phyloP scores from a whole-genome alignment of 2,797 vertebrate species.

The Xyrichtys novacula region DNA sequence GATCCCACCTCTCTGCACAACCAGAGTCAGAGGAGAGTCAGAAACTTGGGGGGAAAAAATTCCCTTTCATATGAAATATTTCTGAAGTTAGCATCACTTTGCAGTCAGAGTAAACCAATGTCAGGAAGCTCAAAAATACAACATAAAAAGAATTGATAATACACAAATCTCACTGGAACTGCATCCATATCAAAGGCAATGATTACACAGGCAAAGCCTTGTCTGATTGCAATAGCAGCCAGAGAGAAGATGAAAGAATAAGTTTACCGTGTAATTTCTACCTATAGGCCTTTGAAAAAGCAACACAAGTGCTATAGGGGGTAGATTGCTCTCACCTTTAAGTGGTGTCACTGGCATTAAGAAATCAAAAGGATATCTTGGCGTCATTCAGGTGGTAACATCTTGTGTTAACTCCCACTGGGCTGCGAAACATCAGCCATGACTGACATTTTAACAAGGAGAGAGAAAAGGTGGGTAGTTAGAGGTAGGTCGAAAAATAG shows the following conservation, averaged over 20 bases:
- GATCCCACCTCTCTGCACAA: slow-evolving; percentile 32
- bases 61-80: slow-evolving; percentile 45
- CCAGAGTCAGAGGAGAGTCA: slow-evolving; percentile 18
- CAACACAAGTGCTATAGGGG: slow-evolving; percentile 21
- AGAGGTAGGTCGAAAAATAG: background rate
- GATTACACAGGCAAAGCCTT: slow-evolving; percentile 57
- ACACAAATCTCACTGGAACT: slow-evolving; percentile 56
- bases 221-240: slow-evolving; percentile 58
- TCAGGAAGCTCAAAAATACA: slow-evolving; percentile 39
- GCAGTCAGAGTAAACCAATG: slow-evolving; percentile 54
- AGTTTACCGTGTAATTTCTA: slow-evolving; percentile 55
- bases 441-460: slow-evolving; percentile 2
- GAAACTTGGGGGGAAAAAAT: slow-evolving; percentile 36
- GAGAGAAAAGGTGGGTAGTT: background rate
- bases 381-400: slow-evolving; percentile 18
- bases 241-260: slow-evolving; percentile 65
- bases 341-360: slow-evolving; percentile 37
- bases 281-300: slow-evolving; percentile 47
- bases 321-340: slow-evolving; percentile 48
- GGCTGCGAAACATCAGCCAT: slow-evolving; percentile 17
- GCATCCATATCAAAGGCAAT: slow-evolving; percentile 67
- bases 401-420: slow-evolving; percentile 21
- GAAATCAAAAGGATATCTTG: slow-evolving; percentile 35
- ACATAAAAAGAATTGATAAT: slow-evolving; percentile 57
- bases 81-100: slow-evolving; percentile 54